Percentiles rank a stretch among this genome's conserved stretches.
Conservation (phyloP, 35 echinoderm and acorn worm species). For the Anneissia japonica region DNA sequence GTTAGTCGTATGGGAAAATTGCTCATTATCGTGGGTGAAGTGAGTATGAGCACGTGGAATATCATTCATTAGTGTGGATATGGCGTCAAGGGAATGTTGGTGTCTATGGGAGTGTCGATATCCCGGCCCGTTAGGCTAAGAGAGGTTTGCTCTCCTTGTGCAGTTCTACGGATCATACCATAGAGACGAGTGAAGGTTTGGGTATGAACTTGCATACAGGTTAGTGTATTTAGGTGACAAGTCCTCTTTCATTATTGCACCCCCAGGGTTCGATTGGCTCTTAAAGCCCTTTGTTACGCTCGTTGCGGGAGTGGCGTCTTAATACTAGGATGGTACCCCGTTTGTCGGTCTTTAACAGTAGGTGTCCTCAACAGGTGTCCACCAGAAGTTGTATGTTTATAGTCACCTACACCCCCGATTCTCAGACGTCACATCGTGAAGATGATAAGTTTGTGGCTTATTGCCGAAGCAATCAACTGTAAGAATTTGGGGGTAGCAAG, state of each 20-base stretch:
- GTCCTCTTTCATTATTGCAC: not conserved
- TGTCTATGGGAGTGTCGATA: not conserved
- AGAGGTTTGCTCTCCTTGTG: not conserved
- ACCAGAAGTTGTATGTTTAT: not conserved
- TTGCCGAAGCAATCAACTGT: not conserved
- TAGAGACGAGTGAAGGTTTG: not conserved
- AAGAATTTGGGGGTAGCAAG: not conserved
- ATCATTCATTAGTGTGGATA: not conserved
- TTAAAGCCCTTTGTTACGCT: not conserved
- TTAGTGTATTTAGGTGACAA: slow-evolving; percentile 1
- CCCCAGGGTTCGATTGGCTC: not conserved
- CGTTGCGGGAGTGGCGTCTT: not conserved
- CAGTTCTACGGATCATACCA: not conserved
- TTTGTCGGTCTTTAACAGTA: not conserved
- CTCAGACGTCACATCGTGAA: not conserved
- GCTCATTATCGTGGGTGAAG: slow-evolving; percentile 1
- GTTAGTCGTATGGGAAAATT: not conserved
- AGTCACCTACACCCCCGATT: not conserved
- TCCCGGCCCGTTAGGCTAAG: not conserved
- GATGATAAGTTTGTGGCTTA: not conserved
- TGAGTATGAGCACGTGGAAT: not conserved
- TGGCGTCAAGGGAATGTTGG: not conserved
- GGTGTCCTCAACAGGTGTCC: not conserved
- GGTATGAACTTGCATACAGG: not conserved
- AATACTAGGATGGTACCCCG: not conserved